Evolutionary conservation across 2,797 vertebrate genomes (phyloP), one percentile per base, ranked within the genome.

Genomic region (Acrossocheilus fasciatus): DNA sequence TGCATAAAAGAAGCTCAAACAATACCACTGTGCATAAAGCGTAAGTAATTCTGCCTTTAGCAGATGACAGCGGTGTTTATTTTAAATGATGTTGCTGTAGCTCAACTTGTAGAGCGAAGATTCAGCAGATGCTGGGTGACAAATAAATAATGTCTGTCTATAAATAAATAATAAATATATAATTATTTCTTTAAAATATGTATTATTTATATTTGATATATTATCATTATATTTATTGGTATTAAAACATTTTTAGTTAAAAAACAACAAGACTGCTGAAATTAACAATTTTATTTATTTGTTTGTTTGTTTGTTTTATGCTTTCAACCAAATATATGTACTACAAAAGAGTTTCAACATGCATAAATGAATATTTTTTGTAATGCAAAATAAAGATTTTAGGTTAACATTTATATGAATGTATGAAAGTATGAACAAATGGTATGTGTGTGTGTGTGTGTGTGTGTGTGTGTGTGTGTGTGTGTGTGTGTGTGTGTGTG

Each of bases 1-100:
- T 78, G 47, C 81, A 86, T 34, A 81, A 81, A 82, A 81, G 43
- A 47, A n/a, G 52, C 17, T 72, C 43, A 62, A 78, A 83, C 69
- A 86, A 70, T 34, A 52, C 41, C 41, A 36, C 47, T 69, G 34
- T 54, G 45, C 45, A 73, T 15, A 80, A 64, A 50, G 54, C 54
- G n/a, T 26, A 36, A 68, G 23, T 54, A 26, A 76, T 52, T 47
- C 20, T 64, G 20, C 30, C 18, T 52, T 47, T 36, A 75, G 14
- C 59, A 81, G 41, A 47, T 81, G 75, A 23, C 52, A 57, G 11
- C 9, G 3, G 30, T 68, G 30, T 68, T 54, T 26, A 20, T 64
- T 80, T 45, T 15, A 80, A 43, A 62, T 45, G 15, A 30, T 64
- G n/a, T 30, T 47, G 2, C 54, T 59, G 34, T n/a, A 39, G 54